Evolutionary conservation across 2,888 invertebrate genomes (phyloP), one percentile per base, ranked within the genome.

Genomic region (Coleophora flavipennella): DNA sequence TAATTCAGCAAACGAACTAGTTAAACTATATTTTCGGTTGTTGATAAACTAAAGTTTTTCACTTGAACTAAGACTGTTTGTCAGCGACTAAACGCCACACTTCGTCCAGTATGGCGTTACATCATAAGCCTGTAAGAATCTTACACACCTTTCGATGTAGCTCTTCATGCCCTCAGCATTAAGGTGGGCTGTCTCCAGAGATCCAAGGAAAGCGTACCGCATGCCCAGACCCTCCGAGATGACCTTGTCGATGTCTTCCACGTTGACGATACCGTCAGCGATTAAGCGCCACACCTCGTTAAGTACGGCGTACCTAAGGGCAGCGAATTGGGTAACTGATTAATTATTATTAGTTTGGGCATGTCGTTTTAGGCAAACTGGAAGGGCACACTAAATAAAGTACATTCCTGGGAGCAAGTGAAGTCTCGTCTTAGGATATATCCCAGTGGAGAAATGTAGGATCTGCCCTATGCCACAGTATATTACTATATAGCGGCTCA

Each of bases 191-290:
- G 96, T 96, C 85, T 97, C 97, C 47, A 97, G 79, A 0, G 96
- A 93, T 2, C 99, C 99, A 43, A 97, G 87, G 79, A 98, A 98
- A 7, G 97, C 97, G 66, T 98, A 99, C 36, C 98, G 88, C 89
- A 95, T 93, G 9, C 97, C 98, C 31, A 99, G 87, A 8, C 98
- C 98, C 65, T 95, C 94, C 1, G 93, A 93, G 89, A 97, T 97
- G 1, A 97, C 96, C 56, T 91, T 92, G 62, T 99, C 98, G 3
- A 97, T 87, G 63, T 98, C 98, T 54, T 92, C 89, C 0, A 94
- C 95, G 60, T 90, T 89, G 11, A 98, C 85, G n/a, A 97, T 86
- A 13, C 92, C 94, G 48, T 92, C 92, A 42, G 91, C 87, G 0
- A 97, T 92, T 36, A 98, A 83, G 50, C 94, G 89, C 93, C 95